phyloP scores from a whole-genome alignment of 2,797 vertebrate species.

The Sternotherus odoratus region DNA sequence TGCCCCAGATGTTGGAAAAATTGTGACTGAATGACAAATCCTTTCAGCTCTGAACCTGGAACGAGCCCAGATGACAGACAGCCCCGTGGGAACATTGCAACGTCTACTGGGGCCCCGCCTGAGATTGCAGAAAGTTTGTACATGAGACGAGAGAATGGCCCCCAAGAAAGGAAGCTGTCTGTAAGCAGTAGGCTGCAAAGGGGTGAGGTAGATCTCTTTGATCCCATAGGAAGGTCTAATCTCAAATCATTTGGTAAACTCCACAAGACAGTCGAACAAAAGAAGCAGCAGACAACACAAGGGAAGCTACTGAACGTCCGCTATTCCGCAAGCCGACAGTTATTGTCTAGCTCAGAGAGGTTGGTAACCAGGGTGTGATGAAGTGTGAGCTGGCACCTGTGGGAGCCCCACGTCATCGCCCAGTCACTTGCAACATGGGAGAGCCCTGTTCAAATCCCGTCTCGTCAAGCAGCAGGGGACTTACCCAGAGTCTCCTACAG shows the following conservation, averaged over 20 bases:
- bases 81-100: background rate
- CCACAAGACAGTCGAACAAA: background rate
- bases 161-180: background rate
- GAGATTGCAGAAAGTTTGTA: background rate
- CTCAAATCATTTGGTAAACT: background rate
- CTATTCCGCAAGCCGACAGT: background rate
- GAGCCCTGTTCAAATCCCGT: background rate
- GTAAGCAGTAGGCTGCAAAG: background rate
- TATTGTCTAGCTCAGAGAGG: background rate
- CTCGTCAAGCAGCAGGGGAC: background rate
- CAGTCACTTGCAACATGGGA: background rate
- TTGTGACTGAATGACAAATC: background rate
- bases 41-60: background rate
- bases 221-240: background rate
- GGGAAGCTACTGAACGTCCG: background rate
- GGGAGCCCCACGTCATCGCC: background rate
- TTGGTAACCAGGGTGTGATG: background rate
- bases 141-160: background rate
- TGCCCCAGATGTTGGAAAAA: background rate
- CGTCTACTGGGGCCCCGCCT: rapidly evolving
- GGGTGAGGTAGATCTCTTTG: background rate
- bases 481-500: background rate
- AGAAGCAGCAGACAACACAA: background rate
- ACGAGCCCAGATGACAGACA: background rate
- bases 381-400: background rate